Percentiles rank a stretch among this genome's conserved stretches.
Conservation (phyloP, 2,888 invertebrate genomes). For the Protonemura montana region DNA sequence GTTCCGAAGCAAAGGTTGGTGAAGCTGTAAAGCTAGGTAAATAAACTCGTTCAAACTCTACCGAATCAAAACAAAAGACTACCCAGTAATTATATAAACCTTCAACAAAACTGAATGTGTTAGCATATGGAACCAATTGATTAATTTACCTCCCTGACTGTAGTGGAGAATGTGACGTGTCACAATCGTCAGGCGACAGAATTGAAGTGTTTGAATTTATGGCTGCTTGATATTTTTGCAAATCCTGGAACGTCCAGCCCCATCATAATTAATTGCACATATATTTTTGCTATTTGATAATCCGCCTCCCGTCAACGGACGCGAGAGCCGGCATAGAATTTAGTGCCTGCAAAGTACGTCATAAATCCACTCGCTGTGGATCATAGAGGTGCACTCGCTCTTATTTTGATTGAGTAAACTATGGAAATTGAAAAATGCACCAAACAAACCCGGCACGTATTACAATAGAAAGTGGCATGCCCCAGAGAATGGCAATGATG, state of each 20-base stretch:
- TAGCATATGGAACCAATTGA: background rate
- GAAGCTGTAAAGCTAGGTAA: background rate
- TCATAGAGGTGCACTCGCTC: background rate
- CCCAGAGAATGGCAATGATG: background rate
- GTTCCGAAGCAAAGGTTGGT: background rate
- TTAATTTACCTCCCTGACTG: background rate
- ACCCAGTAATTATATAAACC: background rate
- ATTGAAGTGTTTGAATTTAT: background rate
- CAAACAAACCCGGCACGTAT: background rate
- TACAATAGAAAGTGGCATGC: conserved; percentile 7
- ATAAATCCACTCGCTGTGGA: background rate
- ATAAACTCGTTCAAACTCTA: background rate
- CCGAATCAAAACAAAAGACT: background rate
- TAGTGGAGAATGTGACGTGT: background rate
- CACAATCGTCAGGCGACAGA: background rate
- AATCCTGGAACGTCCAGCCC: background rate
- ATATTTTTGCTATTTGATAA: background rate
- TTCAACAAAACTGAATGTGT: too few species aligned
- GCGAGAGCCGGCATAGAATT: background rate
- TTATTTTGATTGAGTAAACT: background rate
- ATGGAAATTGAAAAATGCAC: background rate
- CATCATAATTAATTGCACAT: background rate
- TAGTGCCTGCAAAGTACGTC: conserved; percentile 7
- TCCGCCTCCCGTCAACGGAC: background rate
- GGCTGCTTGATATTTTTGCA: background rate